These are phyloP conservation scores for Sclerurus mexicanus DNA, from an alignment of 2,113 vertebrate species.

Conservation along the genomic window DNA sequence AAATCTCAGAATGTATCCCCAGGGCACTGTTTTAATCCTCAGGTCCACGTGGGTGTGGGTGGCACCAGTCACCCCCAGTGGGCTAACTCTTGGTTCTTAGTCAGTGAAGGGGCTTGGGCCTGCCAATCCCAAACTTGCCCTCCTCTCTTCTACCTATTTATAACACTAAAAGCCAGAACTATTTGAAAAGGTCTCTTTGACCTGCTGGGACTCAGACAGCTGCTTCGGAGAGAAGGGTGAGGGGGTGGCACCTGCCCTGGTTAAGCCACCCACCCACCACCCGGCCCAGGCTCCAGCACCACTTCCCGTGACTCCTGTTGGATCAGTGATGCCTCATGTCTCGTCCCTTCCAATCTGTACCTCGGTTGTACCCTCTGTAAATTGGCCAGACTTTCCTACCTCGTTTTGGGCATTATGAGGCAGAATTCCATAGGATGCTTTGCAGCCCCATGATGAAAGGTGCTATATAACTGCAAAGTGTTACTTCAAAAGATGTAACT, in stretches of 20 bases:
- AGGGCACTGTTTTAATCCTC: no score
- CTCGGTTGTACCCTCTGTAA: not conserved
- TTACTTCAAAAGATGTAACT: not conserved
- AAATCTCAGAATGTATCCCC: not conserved
- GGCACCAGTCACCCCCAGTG: not conserved
- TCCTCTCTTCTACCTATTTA: not conserved
- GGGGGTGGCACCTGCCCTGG: not conserved
- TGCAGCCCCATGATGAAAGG: constrained; percentile 25
- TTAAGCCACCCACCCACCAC: accelerated
- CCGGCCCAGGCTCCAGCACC: not conserved
- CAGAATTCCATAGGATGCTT: constrained; percentile 25
- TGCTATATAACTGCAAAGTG: constrained; percentile 53
- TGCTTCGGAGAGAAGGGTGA: not conserved
- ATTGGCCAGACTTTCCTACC: constrained; percentile 34
- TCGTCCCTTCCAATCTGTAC: not conserved
- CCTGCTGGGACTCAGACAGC: not conserved
- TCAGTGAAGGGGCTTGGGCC: not conserved
- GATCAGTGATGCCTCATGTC: not conserved
- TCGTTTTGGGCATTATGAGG: constrained; percentile 34
- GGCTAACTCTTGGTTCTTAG: no score
- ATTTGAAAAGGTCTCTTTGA: not conserved
- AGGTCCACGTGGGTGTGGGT: not conserved
- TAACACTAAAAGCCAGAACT: not conserved
- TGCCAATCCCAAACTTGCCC: accelerated
- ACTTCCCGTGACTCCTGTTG: accelerated